Conservation (phyloP, 35 echinoderm and acorn worm genomes). For the Heliocidaris erythrogramma region DNA sequence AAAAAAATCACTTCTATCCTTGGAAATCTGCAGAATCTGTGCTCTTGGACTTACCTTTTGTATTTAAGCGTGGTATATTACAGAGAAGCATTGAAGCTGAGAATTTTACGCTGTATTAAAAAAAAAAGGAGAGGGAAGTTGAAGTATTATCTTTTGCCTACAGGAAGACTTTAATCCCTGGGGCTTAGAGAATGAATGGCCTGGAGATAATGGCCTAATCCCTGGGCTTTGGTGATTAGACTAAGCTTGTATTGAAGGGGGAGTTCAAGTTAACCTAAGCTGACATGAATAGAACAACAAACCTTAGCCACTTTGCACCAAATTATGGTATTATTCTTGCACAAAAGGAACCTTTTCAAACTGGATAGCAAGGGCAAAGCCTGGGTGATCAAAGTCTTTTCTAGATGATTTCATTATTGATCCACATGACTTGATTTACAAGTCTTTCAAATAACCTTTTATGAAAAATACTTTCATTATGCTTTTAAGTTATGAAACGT, state of each 20-base stretch:
- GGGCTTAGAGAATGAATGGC: conserved; percentile 24
- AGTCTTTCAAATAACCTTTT: too few species aligned
- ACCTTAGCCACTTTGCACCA: not conserved
- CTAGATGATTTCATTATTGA: too few species aligned
- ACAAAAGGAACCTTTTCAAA: too few species aligned
- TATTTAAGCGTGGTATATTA: too few species aligned
- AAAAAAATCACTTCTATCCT: not conserved
- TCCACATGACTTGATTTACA: too few species aligned
- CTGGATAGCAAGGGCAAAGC: too few species aligned
- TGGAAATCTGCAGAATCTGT: not conserved
- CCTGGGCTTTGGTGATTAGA: conserved; percentile 20
- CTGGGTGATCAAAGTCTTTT: too few species aligned
- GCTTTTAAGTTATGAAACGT: too few species aligned
- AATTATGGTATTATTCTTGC: not conserved
- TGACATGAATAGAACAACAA: not conserved
- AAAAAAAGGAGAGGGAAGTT: not conserved
- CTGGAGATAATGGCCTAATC: conserved; percentile 34
- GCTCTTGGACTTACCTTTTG: not conserved
- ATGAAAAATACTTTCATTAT: too few species aligned
- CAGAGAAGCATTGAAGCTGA: not conserved
- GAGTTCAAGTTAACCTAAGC: not conserved
- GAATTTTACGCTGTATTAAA: not conserved
- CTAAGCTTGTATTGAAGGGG: not conserved
- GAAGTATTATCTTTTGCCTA: conserved; percentile 29
- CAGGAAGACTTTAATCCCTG: conserved; percentile 18